Conservation (phyloP, 2,113 vertebrate genomes). For the Odocoileus virginianus region DNA sequence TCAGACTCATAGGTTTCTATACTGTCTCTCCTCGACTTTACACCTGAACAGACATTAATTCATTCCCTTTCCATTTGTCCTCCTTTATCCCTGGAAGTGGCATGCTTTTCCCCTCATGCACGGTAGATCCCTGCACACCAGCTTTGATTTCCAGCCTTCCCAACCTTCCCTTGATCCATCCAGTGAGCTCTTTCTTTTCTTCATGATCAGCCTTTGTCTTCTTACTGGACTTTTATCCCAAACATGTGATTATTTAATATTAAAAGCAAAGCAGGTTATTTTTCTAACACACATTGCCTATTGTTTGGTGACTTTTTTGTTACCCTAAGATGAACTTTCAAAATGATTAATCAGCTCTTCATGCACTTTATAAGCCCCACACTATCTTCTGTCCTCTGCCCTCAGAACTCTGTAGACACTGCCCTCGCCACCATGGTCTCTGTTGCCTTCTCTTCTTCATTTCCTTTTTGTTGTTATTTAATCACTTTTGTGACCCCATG, state of each 20-base stretch:
- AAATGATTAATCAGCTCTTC: background rate
- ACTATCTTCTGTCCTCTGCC: background rate
- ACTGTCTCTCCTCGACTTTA: background rate
- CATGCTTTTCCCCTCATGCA: accelerated
- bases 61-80: background rate
- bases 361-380: background rate
- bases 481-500: background rate
- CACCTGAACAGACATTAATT: background rate
- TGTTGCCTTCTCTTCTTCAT: background rate
- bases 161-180: background rate
- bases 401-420: background rate
- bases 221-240: background rate
- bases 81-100: accelerated
- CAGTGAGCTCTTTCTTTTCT: background rate
- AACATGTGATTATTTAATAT: background rate
- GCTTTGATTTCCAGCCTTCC: background rate
- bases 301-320: background rate
- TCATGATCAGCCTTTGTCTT: background rate
- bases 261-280: background rate
- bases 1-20: background rate
- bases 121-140: accelerated
- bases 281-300: background rate
- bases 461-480: background rate
- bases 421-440: background rate
- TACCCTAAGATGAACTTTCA: background rate